Conservation (phyloP, 1,140 invertebrate species). For the Prorops nasuta region DNA sequence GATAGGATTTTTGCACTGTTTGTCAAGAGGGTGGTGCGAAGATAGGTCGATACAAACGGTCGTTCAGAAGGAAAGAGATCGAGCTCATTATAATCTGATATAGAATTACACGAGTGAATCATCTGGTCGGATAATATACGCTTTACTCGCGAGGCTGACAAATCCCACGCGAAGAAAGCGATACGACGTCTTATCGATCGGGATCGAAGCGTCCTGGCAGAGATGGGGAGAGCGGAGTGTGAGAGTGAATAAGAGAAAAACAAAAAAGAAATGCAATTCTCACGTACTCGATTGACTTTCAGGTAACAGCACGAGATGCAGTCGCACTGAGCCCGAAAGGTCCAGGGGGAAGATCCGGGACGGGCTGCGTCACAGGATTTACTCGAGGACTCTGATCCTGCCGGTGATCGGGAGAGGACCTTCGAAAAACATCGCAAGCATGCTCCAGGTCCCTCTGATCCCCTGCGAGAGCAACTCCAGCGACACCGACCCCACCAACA, state of each 20-base stretch:
- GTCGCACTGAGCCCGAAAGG: slow-evolving; percentile 14
- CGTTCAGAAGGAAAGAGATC: too few relatives aligned
- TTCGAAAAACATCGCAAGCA: not conserved
- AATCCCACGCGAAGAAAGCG: too few relatives aligned
- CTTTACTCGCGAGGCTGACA: too few relatives aligned
- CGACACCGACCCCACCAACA: slow-evolving; percentile 15
- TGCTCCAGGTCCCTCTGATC: slow-evolving; percentile 22
- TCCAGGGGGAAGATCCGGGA: slow-evolving; percentile 16
- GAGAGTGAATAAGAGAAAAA: too few relatives aligned
- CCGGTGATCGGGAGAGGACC: slow-evolving; percentile 1
- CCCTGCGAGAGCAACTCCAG: slow-evolving; percentile 1
- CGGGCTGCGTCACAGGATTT: slow-evolving; percentile 17
- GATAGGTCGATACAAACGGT: slow-evolving; percentile 11
- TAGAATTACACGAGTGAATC: too few relatives aligned
- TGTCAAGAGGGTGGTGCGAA: slow-evolving; percentile 12
- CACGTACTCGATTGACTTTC: too few relatives aligned
- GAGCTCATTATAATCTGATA: too few relatives aligned
- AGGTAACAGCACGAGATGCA: slow-evolving; percentile 23
- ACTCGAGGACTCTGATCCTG: slow-evolving; percentile 15
- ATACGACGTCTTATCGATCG: too few relatives aligned
- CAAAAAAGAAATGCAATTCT: too few relatives aligned
- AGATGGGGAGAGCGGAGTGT: too few relatives aligned
- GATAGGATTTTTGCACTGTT: slow-evolving; percentile 28
- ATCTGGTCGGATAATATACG: too few relatives aligned
- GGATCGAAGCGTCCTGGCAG: too few relatives aligned